Conservation (phyloP, 2,797 vertebrate genomes). For the Gymnoscopelus microlampas region DNA sequence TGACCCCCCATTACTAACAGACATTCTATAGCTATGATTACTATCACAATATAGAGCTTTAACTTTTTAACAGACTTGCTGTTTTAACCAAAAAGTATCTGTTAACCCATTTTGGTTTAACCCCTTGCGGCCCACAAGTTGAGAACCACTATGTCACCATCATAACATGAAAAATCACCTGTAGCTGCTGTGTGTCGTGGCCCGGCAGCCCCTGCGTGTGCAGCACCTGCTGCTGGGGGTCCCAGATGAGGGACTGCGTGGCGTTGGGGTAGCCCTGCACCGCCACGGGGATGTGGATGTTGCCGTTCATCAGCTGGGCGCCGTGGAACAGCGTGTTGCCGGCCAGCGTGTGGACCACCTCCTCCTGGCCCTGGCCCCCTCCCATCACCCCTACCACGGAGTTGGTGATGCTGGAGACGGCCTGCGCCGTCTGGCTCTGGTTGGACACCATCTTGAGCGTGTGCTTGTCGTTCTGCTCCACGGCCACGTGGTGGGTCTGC, state of each 20-base stretch:
- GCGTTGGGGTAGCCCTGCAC: conserved; percentile 93
- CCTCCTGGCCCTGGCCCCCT: conserved; percentile 89
- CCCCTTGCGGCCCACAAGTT: too few relatives aligned
- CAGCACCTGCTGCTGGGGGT: conserved; percentile 93
- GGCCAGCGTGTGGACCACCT: conserved; percentile 93
- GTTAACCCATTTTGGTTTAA: too few relatives aligned
- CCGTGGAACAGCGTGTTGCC: conserved; percentile 92
- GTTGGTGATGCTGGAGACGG: conserved; percentile 84
- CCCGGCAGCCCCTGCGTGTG: conserved; percentile 81
- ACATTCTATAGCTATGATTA: too few relatives aligned
- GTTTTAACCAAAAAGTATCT: too few relatives aligned
- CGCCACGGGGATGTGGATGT: conserved; percentile 97
- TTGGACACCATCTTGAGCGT: conserved; percentile 75
- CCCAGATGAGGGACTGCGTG: conserved; percentile 97
- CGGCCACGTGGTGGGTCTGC: conserved; percentile 88
- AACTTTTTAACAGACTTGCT: too few relatives aligned
- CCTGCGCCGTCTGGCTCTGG: conserved; percentile 84
- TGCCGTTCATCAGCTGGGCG: conserved; percentile 97
- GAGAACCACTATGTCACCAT: too few relatives aligned
- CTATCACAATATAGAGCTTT: too few relatives aligned
- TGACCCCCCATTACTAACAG: too few relatives aligned
- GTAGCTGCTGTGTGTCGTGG: conserved; percentile 84
- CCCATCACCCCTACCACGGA: conserved; percentile 59
- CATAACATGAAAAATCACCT: conserved; percentile 66
- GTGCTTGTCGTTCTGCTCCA: conserved; percentile 91